Evolutionary conservation across 2,113 vertebrate species (phyloP), one percentile per base, ranked within the genome.

Genomic region (Epinephelus cyanopodus): DNA sequence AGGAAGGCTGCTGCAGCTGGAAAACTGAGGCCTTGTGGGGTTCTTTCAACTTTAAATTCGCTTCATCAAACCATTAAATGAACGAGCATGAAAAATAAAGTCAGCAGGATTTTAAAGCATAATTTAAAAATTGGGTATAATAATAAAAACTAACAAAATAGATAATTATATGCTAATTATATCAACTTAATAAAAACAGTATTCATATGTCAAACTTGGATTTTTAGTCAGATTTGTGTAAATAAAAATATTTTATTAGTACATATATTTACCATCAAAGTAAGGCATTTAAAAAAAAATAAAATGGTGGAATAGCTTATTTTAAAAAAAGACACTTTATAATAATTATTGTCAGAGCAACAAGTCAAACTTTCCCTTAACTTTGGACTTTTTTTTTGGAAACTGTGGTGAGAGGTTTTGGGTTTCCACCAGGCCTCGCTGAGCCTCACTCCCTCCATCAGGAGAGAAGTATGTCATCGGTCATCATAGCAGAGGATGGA

Each of bases 401-500:
- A 68, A 57, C 1, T 76, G 50, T 75, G 63, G 3, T 48, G 74
- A 71, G 58, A 77, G 74, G 89, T 85, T 83, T 90, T 70, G 58
- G 82, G 81, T 92, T 92, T 90, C 88, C 18, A 81, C 37, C 61
- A 19, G 25, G 63, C 74, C 66, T 12, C 4, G 29, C 79, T 85
- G 82, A 73, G 64, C 78, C 39, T 37, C 81, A 75, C 60, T 74
- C 72, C 72, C 70, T 86, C 39, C 79, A 75, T 70, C 74, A 75
- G 71, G 63, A 73, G 72, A 86, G 68, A 86, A 86, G 62, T 64
- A 79, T 92, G 91, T 88, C 87, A 93, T 58, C 63, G 83, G 87
- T 88, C 90, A 94, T 91, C 89, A 86, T 76, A 91, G 78, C 89
- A 79, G 90, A 87, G 84, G 80, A 79, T 23, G 86, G 89, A 90